Evolutionary conservation across 2,113 vertebrate species (phyloP).

Genomic region (Sprattus sprattus): DNA sequence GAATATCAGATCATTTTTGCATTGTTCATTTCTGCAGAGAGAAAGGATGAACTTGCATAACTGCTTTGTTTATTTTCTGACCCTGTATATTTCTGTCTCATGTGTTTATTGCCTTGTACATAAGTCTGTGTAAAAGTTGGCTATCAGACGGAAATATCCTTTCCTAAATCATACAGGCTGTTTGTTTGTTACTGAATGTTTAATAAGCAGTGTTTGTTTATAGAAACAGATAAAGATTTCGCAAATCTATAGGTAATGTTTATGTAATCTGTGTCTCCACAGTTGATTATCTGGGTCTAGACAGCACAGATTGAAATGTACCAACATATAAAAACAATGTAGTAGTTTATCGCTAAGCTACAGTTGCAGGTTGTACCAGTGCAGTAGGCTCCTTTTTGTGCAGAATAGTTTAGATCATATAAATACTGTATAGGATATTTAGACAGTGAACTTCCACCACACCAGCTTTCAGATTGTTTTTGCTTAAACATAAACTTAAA

Average conservation of each 20-base stretch:
- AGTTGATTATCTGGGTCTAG: neutral
- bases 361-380: too few relatives aligned
- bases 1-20: neutral
- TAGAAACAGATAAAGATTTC: slow-evolving; percentile 17
- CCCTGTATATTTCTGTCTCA: neutral
- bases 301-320: neutral
- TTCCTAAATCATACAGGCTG: slow-evolving; percentile 51
- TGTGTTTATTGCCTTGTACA: slow-evolving; percentile 48
- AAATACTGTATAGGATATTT: too few relatives aligned
- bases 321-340: neutral
- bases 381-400: too few relatives aligned
- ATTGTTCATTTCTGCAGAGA: neutral
- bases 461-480: too few relatives aligned
- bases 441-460: too few relatives aligned
- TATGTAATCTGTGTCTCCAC: neutral
- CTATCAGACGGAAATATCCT: slow-evolving; percentile 40
- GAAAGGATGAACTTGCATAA: neutral
- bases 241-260: neutral
- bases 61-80: neutral
- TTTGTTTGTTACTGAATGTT: slow-evolving; percentile 61
- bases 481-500: too few relatives aligned
- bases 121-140: slow-evolving; percentile 46
- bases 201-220: slow-evolving; percentile 70
- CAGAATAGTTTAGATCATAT: too few relatives aligned
- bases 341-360: neutral